phyloP scores from a whole-genome alignment of 2,888 invertebrate genomes.

The Dioctria rufipes region DNA sequence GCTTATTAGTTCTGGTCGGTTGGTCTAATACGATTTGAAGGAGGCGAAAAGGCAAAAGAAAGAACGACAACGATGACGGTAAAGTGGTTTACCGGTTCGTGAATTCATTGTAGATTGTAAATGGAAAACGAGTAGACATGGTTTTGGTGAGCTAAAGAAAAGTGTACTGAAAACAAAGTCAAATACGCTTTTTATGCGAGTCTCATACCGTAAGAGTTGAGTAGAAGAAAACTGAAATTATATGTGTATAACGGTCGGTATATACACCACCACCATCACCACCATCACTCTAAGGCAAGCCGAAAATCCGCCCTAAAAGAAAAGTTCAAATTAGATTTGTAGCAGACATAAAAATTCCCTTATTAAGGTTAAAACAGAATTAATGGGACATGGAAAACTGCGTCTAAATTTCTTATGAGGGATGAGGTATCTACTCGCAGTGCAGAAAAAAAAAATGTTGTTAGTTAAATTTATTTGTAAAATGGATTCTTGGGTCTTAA shows the following conservation, averaged over 20 bases:
- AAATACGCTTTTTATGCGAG: slow-evolving; percentile 18
- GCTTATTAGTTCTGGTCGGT: slow-evolving; percentile 44
- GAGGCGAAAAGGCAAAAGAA: too few species aligned
- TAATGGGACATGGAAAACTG: too few species aligned
- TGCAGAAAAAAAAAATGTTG: too few species aligned
- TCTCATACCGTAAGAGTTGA: slow-evolving; percentile 14
- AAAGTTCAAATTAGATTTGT: slow-evolving; percentile 27
- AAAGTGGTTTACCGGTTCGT: slow-evolving; percentile 32
- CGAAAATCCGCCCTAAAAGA: neutral
- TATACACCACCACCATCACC: neutral
- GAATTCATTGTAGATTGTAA: neutral
- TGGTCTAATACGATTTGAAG: slow-evolving; percentile 29
- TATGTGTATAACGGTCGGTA: neutral
- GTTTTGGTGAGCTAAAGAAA: neutral
- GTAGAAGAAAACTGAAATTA: neutral
- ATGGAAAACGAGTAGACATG: slow-evolving; percentile 10
- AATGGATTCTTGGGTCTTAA: too few species aligned
- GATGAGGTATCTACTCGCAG: too few species aligned
- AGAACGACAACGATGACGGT: neutral
- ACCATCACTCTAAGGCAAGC: too few species aligned
- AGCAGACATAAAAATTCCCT: too few species aligned
- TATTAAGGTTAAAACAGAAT: too few species aligned
- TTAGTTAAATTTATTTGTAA: too few species aligned
- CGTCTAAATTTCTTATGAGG: too few species aligned
- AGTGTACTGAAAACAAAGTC: slow-evolving; percentile 6